Evolutionary conservation across 2,797 vertebrate genomes (phyloP).

Genomic region (Girardinus metallicus): DNA sequence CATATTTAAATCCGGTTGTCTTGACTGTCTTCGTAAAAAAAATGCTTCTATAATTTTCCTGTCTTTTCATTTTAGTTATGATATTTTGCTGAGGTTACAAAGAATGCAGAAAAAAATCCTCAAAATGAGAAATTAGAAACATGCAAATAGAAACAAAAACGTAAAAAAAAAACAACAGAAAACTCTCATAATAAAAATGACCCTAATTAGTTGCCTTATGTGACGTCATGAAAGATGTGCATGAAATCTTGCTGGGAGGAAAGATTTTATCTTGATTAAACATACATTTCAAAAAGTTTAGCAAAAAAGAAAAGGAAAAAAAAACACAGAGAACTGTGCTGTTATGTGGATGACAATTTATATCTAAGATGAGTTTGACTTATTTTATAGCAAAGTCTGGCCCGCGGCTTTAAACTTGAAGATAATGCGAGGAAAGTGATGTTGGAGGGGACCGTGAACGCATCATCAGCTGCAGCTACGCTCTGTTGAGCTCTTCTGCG

Average conservation of each 20-base stretch:
- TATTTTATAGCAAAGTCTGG: background rate
- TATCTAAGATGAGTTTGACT: background rate
- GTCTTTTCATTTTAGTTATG: background rate
- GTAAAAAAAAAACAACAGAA: background rate
- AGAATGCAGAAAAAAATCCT: background rate
- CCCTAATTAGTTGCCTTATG: background rate
- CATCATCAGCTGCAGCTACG: conserved; percentile 56
- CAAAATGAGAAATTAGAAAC: background rate
- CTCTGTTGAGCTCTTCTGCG: conserved; percentile 71
- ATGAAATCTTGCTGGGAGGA: background rate
- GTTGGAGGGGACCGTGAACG: conserved; percentile 49
- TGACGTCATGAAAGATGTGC: background rate
- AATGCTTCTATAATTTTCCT: background rate
- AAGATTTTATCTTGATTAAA: background rate
- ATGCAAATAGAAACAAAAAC: background rate
- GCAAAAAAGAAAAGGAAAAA: background rate
- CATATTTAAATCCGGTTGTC: background rate
- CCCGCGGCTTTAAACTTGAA: background rate
- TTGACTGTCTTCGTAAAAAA: background rate
- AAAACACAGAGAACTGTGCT: background rate
- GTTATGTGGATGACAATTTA: background rate
- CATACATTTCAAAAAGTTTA: background rate
- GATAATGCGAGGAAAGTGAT: background rate
- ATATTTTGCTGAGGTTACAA: background rate
- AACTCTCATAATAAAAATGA: background rate